phyloP scores from a whole-genome alignment of 2,113 vertebrate genomes.

The Rafetus swinhoei region DNA sequence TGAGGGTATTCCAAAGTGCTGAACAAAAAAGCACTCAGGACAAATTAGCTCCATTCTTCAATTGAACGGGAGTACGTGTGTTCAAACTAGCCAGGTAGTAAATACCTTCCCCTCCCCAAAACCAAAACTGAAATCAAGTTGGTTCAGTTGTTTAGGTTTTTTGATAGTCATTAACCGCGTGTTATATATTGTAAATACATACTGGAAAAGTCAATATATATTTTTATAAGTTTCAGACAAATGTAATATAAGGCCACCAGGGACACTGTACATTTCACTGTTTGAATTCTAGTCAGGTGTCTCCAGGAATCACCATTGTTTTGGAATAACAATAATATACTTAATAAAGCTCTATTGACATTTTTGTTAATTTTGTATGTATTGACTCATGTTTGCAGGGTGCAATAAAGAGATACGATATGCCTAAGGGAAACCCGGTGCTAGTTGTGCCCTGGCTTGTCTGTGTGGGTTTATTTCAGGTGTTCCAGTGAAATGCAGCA shows the following conservation, averaged over 20 bases:
- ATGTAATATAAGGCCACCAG: constrained; percentile 80
- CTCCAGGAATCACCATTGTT: constrained; percentile 48
- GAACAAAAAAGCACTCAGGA: background rate
- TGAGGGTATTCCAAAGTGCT: background rate
- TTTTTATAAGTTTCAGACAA: constrained; percentile 89
- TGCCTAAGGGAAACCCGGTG: constrained; percentile 1
- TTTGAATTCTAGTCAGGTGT: constrained; percentile 74
- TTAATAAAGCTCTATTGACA: constrained; percentile 39
- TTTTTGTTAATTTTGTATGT: constrained; percentile 67
- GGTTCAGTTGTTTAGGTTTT: constrained; percentile 46
- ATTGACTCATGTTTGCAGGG: constrained; percentile 28
- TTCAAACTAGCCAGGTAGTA: background rate
- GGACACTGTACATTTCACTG: constrained; percentile 80
- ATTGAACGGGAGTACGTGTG: accelerated
- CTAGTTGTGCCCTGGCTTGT: background rate
- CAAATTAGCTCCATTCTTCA: accelerated
- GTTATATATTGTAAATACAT: constrained; percentile 91
- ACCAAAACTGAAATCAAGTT: constrained; percentile 18
- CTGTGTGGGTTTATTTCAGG: constrained; percentile 25
- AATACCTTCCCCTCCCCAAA: accelerated
- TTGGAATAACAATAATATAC: constrained; percentile 19
- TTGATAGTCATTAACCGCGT: constrained; percentile 71
- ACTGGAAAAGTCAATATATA: constrained; percentile 90
- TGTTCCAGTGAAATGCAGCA: background rate
- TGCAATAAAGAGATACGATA: constrained; percentile 56